Base-by-base conservation (phyloP, 2,888 invertebrate species). In the Plebejus argus region DNA sequence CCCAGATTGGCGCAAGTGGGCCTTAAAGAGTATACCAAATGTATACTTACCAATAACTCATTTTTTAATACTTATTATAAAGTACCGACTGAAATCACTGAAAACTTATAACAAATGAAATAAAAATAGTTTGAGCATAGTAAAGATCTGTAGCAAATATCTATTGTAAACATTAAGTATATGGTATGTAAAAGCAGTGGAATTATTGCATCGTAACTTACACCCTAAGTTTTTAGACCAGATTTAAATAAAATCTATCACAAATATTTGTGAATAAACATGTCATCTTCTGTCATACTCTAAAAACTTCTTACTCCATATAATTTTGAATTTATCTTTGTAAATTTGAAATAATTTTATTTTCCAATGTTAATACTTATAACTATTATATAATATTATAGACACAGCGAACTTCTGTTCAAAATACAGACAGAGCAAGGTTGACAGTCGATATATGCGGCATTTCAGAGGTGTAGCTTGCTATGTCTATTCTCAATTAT, bases 181-280 rank as follows among this genome's bases (percentile, higher is more conserved):
- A 74, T 74, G 74, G 74, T 53, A 74, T 74, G 74, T 74, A 74
- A 66, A 71, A 74, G 74, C 74, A 74, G 74, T 74, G 74, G 74
- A 74, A 74, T 74, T 74, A 74, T 74, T 74, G 74, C 74, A 74
- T 74, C 39, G 71, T 71, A n/a, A 10, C 74, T 74, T 74, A 74
- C 45, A 28, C 6, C 49, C 72, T 72, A 72, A 72, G 39, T 23
- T 23, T 74, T 74, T 53, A 49, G 53, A 74, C 53, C 74, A 74
- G 53, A 74, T 53, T 23, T 4, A 49, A 20, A 15, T 45, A 45
- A 53, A 49, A 45, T 49, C 45, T 74, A 74, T 74, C 74, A 74
- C 74, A 74, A 74, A 74, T 15, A 20, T 23, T 23, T 66, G 66
- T 49, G 74, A 53, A 53, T 28, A 18, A 53, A 74, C 53, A 33